Base-by-base conservation (phyloP, 2,113 vertebrate species). In the Parus major region DNA sequence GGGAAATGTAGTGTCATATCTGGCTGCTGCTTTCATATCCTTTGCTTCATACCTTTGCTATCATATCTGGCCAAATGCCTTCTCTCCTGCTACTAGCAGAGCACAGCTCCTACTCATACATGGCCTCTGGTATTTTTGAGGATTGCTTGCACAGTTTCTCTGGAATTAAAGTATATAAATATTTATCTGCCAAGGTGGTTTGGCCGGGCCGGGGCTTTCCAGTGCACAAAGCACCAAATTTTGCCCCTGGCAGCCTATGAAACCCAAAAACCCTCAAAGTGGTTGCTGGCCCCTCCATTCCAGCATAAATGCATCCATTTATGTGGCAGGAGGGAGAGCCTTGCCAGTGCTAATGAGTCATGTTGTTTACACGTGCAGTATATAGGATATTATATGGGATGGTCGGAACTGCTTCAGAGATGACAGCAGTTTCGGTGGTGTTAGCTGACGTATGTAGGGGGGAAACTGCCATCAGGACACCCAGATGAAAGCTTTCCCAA, bases 331-430 rank as follows among this genome's bases (percentile, higher is more conserved):
- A 76, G 41, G 60, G 52, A 68, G 33, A 64, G 36, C 52, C 50
- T 47, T 93, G 63, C 68, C 90, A 90, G 66, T 39, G 68, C 59
- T 82, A 92, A 55, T 55, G 75, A 92, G 64, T 89, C 55, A 47
- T 21, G 50, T 3, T 80, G 79, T 80, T 95, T 87, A 86, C 47
- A 46, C 0, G 0, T 39, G 59, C 31, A 31, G 42, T 21, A 31
- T 21, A 3, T 20, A 42, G 15, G 36, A 50, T 35, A 44, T 50
- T n/a, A 23, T 7, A 22, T 0, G 1, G 50, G 47, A 39, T 6
- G 42, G 31, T 33, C 2, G 0, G 68, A 94, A 77, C 88, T 70
- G 71, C 75, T 80, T 94, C 63, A 44, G 66, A 66, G 85, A 64
- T 81, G 59, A 90, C 82, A 60, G 29, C 69, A 64, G 76, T 78